Evolutionary conservation across 2,888 invertebrate genomes (phyloP).

Genomic region (Baccha elongata): DNA sequence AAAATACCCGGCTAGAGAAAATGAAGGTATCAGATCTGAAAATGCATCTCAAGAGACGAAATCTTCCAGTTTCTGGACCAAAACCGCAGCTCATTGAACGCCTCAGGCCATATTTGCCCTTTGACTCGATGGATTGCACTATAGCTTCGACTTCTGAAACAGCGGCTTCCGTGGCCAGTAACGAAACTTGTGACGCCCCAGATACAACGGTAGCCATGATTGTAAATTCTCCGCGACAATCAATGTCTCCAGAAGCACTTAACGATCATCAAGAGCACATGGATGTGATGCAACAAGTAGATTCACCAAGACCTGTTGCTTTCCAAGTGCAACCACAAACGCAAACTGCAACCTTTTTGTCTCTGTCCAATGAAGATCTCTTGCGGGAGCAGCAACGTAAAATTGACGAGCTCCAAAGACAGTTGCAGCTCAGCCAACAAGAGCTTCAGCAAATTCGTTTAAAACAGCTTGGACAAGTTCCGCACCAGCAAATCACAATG

Average conservation of each 20-base stretch:
- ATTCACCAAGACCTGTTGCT: conserved; percentile 79
- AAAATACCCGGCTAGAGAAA: conserved; percentile 90
- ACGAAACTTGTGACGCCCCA: conserved; percentile 77
- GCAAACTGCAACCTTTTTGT: conserved; percentile 81
- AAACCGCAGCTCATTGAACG: conserved; percentile 97
- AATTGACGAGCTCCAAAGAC: conserved; percentile 93
- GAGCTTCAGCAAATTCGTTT: conserved; percentile 88
- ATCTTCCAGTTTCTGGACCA: conserved; percentile 96
- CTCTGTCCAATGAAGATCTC: conserved; percentile 86
- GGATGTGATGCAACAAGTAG: conserved; percentile 81
- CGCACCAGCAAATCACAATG: conserved; percentile 80
- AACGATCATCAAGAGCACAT: conserved; percentile 80
- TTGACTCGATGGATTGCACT: conserved; percentile 81
- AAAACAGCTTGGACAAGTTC: conserved; percentile 83
- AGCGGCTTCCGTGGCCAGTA: conserved; percentile 72
- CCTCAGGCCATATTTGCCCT: conserved; percentile 87
- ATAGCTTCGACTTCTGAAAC: conserved; percentile 82
- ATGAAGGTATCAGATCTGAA: conserved; percentile 98
- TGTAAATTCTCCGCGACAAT: conserved; percentile 77
- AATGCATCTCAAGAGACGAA: conserved; percentile 95
- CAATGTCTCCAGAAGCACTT: conserved; percentile 75
- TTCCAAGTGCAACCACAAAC: conserved; percentile 78
- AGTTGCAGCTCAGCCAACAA: conserved; percentile 89
- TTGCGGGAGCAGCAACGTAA: conserved; percentile 92
- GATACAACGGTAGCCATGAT: conserved; percentile 77